Evolutionary conservation across 1,140 invertebrate genomes (phyloP).

Genomic region (Hylaeus volcanicus): DNA sequence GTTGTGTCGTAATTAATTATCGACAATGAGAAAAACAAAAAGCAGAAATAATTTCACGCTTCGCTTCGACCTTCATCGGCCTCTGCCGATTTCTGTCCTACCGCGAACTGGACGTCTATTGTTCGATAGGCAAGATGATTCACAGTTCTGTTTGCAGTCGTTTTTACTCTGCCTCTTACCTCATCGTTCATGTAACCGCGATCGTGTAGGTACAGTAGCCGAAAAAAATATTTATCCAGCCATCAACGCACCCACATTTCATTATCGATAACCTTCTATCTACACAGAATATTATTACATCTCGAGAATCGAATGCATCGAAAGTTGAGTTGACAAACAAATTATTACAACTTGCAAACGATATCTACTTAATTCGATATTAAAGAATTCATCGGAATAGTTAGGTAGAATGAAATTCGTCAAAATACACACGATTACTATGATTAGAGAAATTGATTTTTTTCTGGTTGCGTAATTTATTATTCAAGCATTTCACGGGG

Average conservation of each 20-base stretch:
- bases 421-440: no score
- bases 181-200: conserved; percentile 40
- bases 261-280: background rate
- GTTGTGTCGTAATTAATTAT: background rate
- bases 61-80: background rate
- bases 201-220: no score
- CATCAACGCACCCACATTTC: no score
- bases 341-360: no score
- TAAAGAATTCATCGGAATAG: no score
- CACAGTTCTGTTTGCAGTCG: conserved; percentile 57
- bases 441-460: background rate
- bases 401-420: no score
- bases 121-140: conserved; percentile 48
- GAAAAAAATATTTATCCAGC: no score
- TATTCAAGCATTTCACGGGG: background rate
- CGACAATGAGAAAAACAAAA: background rate
- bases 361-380: no score
- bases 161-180: conserved; percentile 59
- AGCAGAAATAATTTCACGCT: background rate
- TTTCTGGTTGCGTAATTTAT: conserved; percentile 11
- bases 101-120: background rate
- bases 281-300: no score
- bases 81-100: background rate
- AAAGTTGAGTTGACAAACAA: no score
- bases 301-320: no score